Evolutionary conservation across 1,140 invertebrate species (phyloP).

Genomic region (Drosophila watanabei): DNA sequence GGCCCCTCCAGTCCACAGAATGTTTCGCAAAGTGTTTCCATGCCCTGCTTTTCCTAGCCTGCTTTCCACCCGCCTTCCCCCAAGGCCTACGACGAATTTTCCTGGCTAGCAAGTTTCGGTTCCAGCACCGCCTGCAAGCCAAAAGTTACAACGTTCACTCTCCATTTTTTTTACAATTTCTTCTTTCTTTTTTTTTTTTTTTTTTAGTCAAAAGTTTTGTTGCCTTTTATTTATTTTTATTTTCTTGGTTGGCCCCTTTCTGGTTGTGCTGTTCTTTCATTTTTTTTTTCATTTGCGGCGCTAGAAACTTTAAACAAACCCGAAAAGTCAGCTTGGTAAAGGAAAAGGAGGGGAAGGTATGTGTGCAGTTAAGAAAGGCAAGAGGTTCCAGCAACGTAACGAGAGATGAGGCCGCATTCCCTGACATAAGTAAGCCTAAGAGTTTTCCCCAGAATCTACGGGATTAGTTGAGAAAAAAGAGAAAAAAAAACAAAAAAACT

Average conservation of each 20-base stretch:
- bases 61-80: not conserved
- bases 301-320: constrained; percentile 68
- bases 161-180: constrained; percentile 20
- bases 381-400: constrained; percentile 22
- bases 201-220: constrained; percentile 63
- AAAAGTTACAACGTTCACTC: constrained; percentile 67
- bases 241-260: constrained; percentile 37
- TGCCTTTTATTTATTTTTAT: constrained; percentile 74
- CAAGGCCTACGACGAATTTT: constrained; percentile 35
- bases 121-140: constrained; percentile 46
- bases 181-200: not conserved
- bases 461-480: constrained; percentile 25
- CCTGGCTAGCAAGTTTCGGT: constrained; percentile 48
- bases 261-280: constrained; percentile 15
- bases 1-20: constrained; percentile 6
- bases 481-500: not conserved
- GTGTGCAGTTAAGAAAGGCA: constrained; percentile 7
- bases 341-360: not conserved
- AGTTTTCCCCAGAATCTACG: constrained; percentile 52
- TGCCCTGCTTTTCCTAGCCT: not conserved
- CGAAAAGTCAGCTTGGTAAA: constrained; percentile 54
- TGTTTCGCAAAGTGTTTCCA: constrained; percentile 57
- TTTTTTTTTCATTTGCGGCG: constrained; percentile 34
- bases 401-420: constrained; percentile 51
- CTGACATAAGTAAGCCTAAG: constrained; percentile 81